These are phyloP conservation scores for Chascanopsetta lugubris DNA, from an alignment of 2,113 vertebrate genomes.

Conservation along the genomic window DNA sequence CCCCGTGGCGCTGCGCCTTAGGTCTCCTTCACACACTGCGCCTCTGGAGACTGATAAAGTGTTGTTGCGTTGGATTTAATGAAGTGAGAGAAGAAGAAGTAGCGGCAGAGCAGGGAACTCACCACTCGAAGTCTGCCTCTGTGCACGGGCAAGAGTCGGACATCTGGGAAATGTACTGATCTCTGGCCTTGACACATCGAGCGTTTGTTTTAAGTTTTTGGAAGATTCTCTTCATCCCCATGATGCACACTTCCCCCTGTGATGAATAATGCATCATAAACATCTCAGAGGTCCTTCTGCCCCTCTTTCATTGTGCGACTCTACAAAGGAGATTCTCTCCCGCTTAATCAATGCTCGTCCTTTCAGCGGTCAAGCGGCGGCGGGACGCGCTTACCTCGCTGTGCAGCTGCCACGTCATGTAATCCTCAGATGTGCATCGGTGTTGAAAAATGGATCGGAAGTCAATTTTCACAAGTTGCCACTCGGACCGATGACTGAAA, in stretches of 20 bases:
- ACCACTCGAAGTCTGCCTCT: slow-evolving; percentile 95
- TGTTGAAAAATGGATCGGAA: slow-evolving; percentile 91
- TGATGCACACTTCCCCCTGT: slow-evolving; percentile 93
- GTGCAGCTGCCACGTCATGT: slow-evolving; percentile 89
- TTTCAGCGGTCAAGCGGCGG: not conserved
- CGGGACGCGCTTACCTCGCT: slow-evolving; percentile 81
- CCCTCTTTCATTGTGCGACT: slow-evolving; percentile 37
- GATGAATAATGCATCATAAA: slow-evolving; percentile 73
- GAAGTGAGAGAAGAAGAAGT: slow-evolving; percentile 61
- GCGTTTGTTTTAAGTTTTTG: slow-evolving; percentile 88
- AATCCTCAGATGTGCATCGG: slow-evolving; percentile 87
- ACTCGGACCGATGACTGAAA: slow-evolving; percentile 94
- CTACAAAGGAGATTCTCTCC: slow-evolving; percentile 33
- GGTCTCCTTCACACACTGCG: slow-evolving; percentile 49
- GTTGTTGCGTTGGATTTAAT: slow-evolving; percentile 65
- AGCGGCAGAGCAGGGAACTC: slow-evolving; percentile 70
- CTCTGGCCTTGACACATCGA: slow-evolving; percentile 90
- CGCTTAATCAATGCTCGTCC: slow-evolving; percentile 28
- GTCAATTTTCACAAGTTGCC: slow-evolving; percentile 95
- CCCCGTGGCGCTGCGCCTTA: slow-evolving; percentile 30
- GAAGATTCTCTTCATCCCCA: slow-evolving; percentile 93
- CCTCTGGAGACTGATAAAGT: slow-evolving; percentile 54
- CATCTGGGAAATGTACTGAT: slow-evolving; percentile 87
- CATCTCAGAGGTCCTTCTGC: slow-evolving; percentile 45
- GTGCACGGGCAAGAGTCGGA: slow-evolving; percentile 92